Conservation (phyloP, 2,888 invertebrate genomes). For the Tyria jacobaeae region DNA sequence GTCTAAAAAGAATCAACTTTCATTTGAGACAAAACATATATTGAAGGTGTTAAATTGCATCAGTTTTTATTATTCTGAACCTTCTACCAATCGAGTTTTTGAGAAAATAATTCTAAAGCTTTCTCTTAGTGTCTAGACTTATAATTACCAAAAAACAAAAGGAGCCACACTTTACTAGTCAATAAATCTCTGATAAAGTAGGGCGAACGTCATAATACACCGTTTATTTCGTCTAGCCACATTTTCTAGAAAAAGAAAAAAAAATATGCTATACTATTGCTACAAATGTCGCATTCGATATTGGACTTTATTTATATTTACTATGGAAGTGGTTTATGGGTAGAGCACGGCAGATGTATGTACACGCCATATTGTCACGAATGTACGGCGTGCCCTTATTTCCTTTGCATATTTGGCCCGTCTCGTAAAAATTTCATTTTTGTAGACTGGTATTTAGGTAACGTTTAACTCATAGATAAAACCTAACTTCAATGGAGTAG, state of each 20-base stretch:
- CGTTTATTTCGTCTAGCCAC: slow-evolving; percentile 70
- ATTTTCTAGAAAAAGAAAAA: slow-evolving; percentile 57
- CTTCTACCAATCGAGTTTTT: too few species aligned
- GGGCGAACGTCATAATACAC: slow-evolving; percentile 58
- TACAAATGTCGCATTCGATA: slow-evolving; percentile 33
- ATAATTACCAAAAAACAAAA: slow-evolving; percentile 29
- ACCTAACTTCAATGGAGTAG: neutral
- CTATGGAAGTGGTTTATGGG: slow-evolving; percentile 41
- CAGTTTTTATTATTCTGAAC: too few species aligned
- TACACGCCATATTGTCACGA: slow-evolving; percentile 77
- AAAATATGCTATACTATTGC: slow-evolving; percentile 48
- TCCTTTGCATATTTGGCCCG: slow-evolving; percentile 52
- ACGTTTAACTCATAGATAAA: slow-evolving; percentile 3
- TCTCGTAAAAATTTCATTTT: slow-evolving; percentile 29
- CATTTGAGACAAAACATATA: too few species aligned
- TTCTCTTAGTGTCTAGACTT: slow-evolving; percentile 38
- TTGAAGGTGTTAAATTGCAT: too few species aligned
- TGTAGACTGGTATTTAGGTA: slow-evolving; percentile 7
- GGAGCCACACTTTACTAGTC: slow-evolving; percentile 36
- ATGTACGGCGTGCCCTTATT: slow-evolving; percentile 77
- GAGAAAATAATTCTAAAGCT: slow-evolving; percentile 14
- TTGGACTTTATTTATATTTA: slow-evolving; percentile 47
- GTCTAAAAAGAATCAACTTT: too few species aligned
- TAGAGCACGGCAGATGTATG: slow-evolving; percentile 36
- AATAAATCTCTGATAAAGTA: slow-evolving; percentile 50